Percentiles rank a stretch among this genome's conserved stretches.
phyloP scores from a whole-genome alignment of 1,140 invertebrate genomes.

The Drosophila sp. region DNA sequence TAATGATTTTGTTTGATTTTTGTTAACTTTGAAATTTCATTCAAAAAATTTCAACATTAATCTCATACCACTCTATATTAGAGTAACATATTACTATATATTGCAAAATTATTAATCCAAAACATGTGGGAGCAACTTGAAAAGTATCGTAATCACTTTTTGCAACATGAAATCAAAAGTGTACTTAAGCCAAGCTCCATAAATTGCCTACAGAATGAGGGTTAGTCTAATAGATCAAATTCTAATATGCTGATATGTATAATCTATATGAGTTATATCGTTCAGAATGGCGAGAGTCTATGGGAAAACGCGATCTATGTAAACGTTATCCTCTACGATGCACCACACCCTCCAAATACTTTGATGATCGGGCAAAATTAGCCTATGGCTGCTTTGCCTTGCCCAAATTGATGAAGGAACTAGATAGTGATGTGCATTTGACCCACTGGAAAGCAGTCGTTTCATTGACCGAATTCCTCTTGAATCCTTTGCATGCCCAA shows the following conservation, averaged over 20 bases:
- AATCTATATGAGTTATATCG: background rate
- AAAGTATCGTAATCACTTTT: constrained; percentile 66
- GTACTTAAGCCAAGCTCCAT: constrained; percentile 51
- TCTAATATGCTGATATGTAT: no score
- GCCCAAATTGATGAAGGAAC: constrained; percentile 67
- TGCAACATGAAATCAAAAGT: constrained; percentile 63
- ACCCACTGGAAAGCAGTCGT: constrained; percentile 64
- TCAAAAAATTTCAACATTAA: background rate
- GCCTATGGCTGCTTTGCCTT: constrained; percentile 67
- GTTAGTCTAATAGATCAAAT: constrained; percentile 21
- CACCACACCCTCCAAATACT: constrained; percentile 44
- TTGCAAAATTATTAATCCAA: constrained; percentile 9
- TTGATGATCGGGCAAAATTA: constrained; percentile 66
- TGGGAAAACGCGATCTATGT: constrained; percentile 34
- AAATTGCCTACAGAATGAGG: constrained; percentile 48
- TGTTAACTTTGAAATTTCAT: background rate
- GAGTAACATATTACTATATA: constrained; percentile 3
- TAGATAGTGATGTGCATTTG: constrained; percentile 55
- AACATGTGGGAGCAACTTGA: constrained; percentile 74
- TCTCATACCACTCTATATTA: background rate
- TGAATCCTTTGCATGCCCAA: constrained; percentile 64
- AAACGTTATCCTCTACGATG: constrained; percentile 20
- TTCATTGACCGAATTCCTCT: constrained; percentile 60
- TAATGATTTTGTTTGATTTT: background rate
- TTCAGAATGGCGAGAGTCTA: constrained; percentile 33